These are phyloP conservation scores for Takifugu flavidus DNA, from an alignment of 2,113 vertebrate species.

Conservation along the genomic window DNA sequence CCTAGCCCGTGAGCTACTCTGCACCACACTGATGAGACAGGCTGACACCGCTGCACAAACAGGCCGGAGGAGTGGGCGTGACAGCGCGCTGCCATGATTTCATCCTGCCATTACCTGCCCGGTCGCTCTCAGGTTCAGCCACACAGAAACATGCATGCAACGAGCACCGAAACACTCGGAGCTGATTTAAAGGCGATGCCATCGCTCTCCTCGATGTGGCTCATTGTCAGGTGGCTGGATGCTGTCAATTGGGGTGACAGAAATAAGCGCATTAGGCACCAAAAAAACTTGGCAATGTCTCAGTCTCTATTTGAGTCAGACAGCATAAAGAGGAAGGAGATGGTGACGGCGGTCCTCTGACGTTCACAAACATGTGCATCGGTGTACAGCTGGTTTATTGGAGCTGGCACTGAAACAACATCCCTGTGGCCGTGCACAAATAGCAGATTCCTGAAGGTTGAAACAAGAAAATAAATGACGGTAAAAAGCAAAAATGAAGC, in stretches of 20 bases:
- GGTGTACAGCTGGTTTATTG: slow-evolving; percentile 42
- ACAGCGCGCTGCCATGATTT: slow-evolving; percentile 68
- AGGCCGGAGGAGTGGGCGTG: slow-evolving; percentile 62
- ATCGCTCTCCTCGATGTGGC: slow-evolving; percentile 50
- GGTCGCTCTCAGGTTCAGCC: slow-evolving; percentile 61
- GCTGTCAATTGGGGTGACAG: slow-evolving; percentile 66
- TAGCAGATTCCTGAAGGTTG: background rate
- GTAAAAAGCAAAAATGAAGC: too few relatives aligned
- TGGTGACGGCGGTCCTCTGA: slow-evolving; percentile 43
- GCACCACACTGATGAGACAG: slow-evolving; percentile 73
- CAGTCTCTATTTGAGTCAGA: slow-evolving; percentile 53
- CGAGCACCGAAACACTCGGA: slow-evolving; percentile 28
- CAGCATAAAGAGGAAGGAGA: slow-evolving; percentile 29
- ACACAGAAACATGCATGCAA: slow-evolving; percentile 30
- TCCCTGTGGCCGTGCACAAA: slow-evolving; percentile 42
- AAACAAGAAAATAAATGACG: background rate
- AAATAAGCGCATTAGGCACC: slow-evolving; percentile 62
- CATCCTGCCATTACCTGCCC: slow-evolving; percentile 71
- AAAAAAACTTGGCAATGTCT: slow-evolving; percentile 58
- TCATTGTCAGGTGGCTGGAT: slow-evolving; percentile 55
- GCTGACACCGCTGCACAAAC: slow-evolving; percentile 60
- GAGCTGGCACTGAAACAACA: slow-evolving; percentile 37
- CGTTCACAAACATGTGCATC: slow-evolving; percentile 30
- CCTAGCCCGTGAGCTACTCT: slow-evolving; percentile 44
- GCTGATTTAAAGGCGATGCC: slow-evolving; percentile 46